Evolutionary conservation across 2,888 invertebrate species (phyloP), one percentile per base, ranked within the genome.

Genomic region (Conops quadrifasciatus): DNA sequence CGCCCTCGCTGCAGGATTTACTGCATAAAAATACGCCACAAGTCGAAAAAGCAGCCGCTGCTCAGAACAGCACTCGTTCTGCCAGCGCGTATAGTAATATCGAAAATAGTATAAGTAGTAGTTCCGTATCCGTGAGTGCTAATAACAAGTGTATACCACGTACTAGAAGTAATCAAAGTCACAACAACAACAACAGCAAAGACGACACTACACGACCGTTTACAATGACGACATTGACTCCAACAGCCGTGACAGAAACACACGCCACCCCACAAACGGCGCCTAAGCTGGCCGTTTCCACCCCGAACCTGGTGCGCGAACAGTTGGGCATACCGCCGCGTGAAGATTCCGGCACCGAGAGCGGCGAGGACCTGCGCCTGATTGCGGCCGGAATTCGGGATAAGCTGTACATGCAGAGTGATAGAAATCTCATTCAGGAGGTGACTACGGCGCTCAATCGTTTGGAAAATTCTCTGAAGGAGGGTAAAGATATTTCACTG

Each of bases 361-460:
- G 91, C 73, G 91, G 91, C 65, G 92, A 92, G 82, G 92, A 92
- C 84, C 87, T 90, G 76, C 88, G 90, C 4, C 83, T 87, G 60
- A 84, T 89, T 75, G 88, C 86, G 3, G 88, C 87, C 51, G 88
- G 88, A 30, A 79, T 89, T 51, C 82, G 85, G 62, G 85, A 87
- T 76, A 87, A 89, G 65, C 82, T 88, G 76, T 88, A 90, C 79
- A 84, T 88, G 75, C 89, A 90, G 80, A 81, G 82, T 69, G 90
- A 91, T 74, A 89, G 90, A 51, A 88, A 90, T 78, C 88, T 93
- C 11, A 88, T 93, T 58, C 89, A 90, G 30, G 95, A 95, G 82
- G 92, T 94, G 71, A 91, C 93, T 71, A 90, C 90, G 77, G 93
- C 94, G 36, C 87, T 95, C 45, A 89, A 89, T 71, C 90, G 93